Conservation (phyloP, 2,888 invertebrate species). For the Apomyelois bistriatella region DNA sequence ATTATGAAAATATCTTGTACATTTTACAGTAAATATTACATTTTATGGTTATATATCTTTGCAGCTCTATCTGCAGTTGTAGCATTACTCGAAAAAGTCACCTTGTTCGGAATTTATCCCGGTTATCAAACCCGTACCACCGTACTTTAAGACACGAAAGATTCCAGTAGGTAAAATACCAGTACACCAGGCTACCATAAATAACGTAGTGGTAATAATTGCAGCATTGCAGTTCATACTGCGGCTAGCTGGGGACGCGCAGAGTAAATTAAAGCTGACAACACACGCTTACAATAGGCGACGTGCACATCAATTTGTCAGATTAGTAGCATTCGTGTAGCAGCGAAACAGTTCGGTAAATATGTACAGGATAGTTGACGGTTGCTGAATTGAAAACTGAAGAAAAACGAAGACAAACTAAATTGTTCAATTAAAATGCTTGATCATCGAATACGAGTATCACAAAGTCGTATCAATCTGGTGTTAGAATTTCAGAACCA, state of each 20-base stretch:
- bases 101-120: no score
- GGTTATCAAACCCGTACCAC: no score
- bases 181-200: neutral
- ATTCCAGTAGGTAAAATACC: neutral
- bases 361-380: neutral
- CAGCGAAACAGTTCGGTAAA: neutral
- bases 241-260: neutral
- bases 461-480: no score
- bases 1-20: neutral
- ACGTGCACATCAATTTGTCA: conserved; percentile 7
- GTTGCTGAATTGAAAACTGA: neutral
- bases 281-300: neutral
- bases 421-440: no score
- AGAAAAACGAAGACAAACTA: no score
- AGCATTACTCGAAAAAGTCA: no score
- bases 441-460: no score
- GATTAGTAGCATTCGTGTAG: neutral
- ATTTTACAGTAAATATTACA: no score
- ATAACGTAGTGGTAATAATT: neutral
- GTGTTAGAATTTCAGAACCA: no score
- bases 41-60: no score
- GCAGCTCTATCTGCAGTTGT: no score
- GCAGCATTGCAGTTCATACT: neutral
- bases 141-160: neutral
- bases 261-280: conserved; percentile 8